Evolutionary conservation across 2,113 vertebrate genomes (phyloP).

Genomic region (Boulengeromyrus knoepffleri): DNA sequence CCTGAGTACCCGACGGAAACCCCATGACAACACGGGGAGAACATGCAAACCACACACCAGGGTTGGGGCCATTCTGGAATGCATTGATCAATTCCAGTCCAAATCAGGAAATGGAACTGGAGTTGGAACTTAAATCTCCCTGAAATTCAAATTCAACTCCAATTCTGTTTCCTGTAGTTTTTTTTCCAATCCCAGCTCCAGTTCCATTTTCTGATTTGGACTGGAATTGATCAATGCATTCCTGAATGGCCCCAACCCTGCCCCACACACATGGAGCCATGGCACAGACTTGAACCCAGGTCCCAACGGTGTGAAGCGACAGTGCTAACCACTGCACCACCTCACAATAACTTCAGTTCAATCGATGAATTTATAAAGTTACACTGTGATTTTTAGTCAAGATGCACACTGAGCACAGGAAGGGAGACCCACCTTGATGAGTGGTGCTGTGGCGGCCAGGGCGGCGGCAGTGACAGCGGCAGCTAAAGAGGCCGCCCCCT

Average conservation of each 20-base stretch:
- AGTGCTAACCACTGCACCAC: not conserved
- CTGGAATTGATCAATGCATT: no score
- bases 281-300: no score
- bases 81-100: no score
- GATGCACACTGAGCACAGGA: not conserved
- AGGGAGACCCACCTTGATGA: slow-evolving; percentile 62
- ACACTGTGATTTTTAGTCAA: not conserved
- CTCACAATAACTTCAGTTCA: not conserved
- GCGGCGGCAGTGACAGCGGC: slow-evolving; percentile 72
- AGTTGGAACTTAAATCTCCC: no score
- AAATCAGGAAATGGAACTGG: no score
- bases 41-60: not conserved
- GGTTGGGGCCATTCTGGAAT: no score
- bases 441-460: slow-evolving; percentile 66
- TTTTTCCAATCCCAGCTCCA: no score
- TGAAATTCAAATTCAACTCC: no score
- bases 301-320: not conserved
- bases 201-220: no score
- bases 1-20: no score
- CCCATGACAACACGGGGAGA: not conserved
- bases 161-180: no score
- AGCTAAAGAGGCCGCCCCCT: slow-evolving; percentile 48
- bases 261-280: not conserved
- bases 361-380: not conserved
- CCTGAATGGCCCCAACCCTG: no score